Base-by-base conservation (phyloP, 2,888 invertebrate genomes). In the Clunio marinus region DNA sequence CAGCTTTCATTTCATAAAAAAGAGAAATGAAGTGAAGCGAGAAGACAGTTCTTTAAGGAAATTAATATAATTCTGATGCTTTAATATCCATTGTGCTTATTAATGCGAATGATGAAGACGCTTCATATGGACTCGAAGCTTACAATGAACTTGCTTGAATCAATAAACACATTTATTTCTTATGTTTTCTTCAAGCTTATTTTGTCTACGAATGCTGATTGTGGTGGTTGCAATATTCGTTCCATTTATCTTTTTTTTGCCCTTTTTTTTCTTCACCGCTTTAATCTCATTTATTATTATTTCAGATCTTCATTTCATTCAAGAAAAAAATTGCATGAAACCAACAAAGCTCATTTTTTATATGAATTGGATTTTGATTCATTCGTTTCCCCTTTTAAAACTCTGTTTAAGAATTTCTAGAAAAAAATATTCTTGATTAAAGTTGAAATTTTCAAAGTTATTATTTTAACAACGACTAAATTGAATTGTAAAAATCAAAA, bases 71-170 rank as follows among this genome's bases (percentile, higher is more conserved):
- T 59, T 59, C 32, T 17, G 59, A 15, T 41, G 41, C 32, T 59
- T 59, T 59, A 59, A 59, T 59, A 20, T 20, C 17, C 35, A 32
- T 55, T 59, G 32, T 59, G 59, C 41, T 63, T 63, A 63, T 63
- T 63, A 63, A 46, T 45, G 27, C 25, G 28, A 45, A 63, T 25
- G 24, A 62, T 59, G 35, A 59, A 32, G 59, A 32, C 32, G 27
- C 20, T 62, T 45, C 27, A 59, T 59, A 15, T 27, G n/a, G n/a
- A n/a, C n/a, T n/a, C n/a, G n/a, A n/a, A n/a, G n/a, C n/a, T n/a
- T n/a, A n/a, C n/a, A n/a, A n/a, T n/a, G n/a, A n/a, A n/a, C n/a
- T n/a, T n/a, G n/a, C n/a, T n/a, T n/a, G n/a, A n/a, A n/a, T n/a
- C n/a, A n/a, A n/a, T n/a, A n/a, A n/a, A n/a, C n/a, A n/a, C n/a